These are phyloP conservation scores for Urocynchramus pylzowi DNA, from an alignment of 2,113 vertebrate genomes.

Conservation along the genomic window DNA sequence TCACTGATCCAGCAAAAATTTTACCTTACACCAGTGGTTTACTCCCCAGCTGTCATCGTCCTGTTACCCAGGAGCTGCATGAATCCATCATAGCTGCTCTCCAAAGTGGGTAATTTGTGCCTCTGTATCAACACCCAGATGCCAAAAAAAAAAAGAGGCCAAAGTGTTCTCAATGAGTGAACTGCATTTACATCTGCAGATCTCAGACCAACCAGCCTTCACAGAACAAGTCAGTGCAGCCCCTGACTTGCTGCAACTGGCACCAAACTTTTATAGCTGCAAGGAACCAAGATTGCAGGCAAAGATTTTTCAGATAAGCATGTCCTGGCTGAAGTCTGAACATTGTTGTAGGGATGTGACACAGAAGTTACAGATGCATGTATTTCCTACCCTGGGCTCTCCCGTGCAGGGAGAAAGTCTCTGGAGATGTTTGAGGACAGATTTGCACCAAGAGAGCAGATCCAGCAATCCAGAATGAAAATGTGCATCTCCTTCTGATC, in stretches of 20 bases:
- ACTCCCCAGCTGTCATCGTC: slow-evolving; percentile 22
- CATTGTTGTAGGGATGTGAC: not conserved
- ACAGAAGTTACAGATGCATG: not conserved
- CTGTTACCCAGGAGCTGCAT: slow-evolving; percentile 10
- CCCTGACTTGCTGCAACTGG: not conserved
- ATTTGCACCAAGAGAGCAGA: not conserved
- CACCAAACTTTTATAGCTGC: not conserved
- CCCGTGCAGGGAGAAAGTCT: not conserved
- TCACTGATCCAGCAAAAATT: slow-evolving; percentile 28
- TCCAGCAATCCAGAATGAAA: not conserved
- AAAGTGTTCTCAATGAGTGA: not conserved
- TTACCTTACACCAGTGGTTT: slow-evolving; percentile 26
- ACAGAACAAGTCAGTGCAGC: not conserved
- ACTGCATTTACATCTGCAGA: not conserved
- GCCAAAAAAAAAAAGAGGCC: not conserved
- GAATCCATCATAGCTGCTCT: not conserved
- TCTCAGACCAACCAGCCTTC: not conserved
- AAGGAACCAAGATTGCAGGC: not conserved
- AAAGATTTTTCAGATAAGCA: not conserved
- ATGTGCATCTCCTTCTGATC: not conserved
- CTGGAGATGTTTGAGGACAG: not conserved
- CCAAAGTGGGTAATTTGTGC: not conserved
- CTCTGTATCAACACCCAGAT: not conserved
- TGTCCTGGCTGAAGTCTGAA: not conserved
- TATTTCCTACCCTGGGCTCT: not conserved